These are phyloP conservation scores for Progne subis DNA, from an alignment of 2,113 vertebrate species.

Conservation along the genomic window DNA sequence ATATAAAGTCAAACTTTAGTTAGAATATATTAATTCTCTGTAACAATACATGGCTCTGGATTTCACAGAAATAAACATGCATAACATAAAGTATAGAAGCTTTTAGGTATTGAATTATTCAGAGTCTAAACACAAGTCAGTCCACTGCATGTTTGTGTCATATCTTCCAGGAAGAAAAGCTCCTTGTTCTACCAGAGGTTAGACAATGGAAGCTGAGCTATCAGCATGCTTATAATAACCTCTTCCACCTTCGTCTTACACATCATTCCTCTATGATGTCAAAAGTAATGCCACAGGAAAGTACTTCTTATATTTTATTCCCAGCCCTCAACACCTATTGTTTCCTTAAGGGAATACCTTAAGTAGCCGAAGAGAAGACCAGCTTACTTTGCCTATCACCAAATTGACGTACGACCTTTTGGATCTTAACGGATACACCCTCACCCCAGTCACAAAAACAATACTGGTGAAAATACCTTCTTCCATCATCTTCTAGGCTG, in stretches of 20 bases:
- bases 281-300: not conserved
- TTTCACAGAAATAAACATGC: not conserved
- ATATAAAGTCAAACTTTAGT: not conserved
- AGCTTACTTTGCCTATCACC: not conserved
- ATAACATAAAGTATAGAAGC: not conserved
- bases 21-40: not conserved
- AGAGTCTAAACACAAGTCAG: not conserved
- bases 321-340: not conserved
- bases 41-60: not conserved
- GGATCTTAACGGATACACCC: not conserved
- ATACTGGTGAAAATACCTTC: slow-evolving; percentile 1
- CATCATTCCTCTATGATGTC: not conserved
- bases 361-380: not conserved
- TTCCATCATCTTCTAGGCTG: not conserved
- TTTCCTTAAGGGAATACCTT: not conserved
- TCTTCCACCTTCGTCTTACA: not conserved
- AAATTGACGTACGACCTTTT: not conserved
- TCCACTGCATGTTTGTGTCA: not conserved
- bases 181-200: not conserved
- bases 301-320: not conserved
- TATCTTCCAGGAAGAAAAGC: not conserved
- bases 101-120: not conserved
- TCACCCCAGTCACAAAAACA: not conserved
- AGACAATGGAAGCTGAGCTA: not conserved
- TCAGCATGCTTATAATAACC: not conserved